Percentiles rank a stretch among this genome's conserved stretches.
phyloP scores from a whole-genome alignment of 2,113 vertebrate genomes.

The Proteles cristata region DNA sequence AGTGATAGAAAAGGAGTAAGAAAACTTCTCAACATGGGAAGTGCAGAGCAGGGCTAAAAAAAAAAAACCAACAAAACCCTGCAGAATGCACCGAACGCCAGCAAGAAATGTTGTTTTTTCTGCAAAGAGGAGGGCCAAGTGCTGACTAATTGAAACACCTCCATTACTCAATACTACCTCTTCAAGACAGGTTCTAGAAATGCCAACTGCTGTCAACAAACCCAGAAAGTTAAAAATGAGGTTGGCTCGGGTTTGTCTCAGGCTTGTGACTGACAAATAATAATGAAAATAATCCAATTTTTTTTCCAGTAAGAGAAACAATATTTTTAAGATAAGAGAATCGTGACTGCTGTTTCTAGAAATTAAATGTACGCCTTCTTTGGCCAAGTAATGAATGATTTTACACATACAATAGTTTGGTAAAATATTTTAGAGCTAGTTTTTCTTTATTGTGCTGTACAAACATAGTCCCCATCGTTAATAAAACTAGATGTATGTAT shows the following conservation, averaged over 20 bases:
- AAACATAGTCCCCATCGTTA: not conserved
- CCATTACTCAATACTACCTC: not conserved
- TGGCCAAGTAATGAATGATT: constrained; percentile 24
- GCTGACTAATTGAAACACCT: not conserved
- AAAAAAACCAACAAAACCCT: not conserved
- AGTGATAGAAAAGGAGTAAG: constrained; percentile 60
- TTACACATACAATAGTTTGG: not conserved
- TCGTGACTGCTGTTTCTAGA: not conserved
- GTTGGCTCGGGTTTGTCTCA: not conserved
- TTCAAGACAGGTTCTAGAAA: not conserved
- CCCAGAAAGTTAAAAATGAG: not conserved
- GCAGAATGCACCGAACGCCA: not conserved
- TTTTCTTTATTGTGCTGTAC: constrained; percentile 28
- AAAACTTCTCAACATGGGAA: constrained; percentile 60
- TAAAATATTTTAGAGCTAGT: not conserved
- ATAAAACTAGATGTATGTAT: not conserved
- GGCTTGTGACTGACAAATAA: not conserved
- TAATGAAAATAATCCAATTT: not conserved
- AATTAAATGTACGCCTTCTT: not conserved
- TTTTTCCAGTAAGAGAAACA: constrained; percentile 8
- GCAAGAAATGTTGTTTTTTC: not conserved
- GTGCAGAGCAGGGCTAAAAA: constrained; percentile 25
- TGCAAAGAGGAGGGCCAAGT: not conserved
- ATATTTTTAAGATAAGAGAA: not conserved
- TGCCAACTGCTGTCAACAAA: not conserved